Evolutionary conservation across 2,888 invertebrate species (phyloP).

Genomic region (Lochmaea crataegi): DNA sequence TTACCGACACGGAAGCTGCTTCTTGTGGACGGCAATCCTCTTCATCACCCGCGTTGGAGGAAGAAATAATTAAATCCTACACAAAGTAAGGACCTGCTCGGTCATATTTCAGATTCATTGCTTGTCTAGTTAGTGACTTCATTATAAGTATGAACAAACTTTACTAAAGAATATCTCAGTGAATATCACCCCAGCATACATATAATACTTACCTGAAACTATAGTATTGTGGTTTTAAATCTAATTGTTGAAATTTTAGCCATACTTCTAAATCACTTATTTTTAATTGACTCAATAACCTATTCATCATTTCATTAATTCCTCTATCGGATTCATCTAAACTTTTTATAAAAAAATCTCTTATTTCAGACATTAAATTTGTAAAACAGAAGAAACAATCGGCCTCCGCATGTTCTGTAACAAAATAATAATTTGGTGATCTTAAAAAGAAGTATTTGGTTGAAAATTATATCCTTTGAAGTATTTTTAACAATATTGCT

Average conservation of each 20-base stretch:
- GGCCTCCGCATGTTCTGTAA: conserved; percentile 90
- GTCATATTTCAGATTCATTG: no score
- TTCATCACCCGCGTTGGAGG: no score
- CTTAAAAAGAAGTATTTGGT: no score
- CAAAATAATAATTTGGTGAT: conserved; percentile 12
- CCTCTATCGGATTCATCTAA: conserved; percentile 94
- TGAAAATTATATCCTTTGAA: no score
- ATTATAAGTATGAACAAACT: no score
- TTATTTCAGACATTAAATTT: conserved; percentile 96
- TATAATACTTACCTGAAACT: conserved; percentile 79
- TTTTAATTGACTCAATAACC: conserved; percentile 81
- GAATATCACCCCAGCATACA: no score
- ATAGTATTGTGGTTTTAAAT: conserved; percentile 94
- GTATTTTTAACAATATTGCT: neutral
- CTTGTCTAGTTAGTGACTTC: no score
- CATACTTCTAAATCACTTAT: conserved; percentile 82
- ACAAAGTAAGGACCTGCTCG: no score
- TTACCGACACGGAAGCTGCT: no score
- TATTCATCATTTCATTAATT: conserved; percentile 90
- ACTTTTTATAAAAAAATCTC: conserved; percentile 97
- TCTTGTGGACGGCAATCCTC: no score
- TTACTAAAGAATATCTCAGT: no score
- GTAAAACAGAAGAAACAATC: conserved; percentile 99
- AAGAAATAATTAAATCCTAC: no score
- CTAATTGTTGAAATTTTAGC: conserved; percentile 81